Evolutionary conservation across 2,797 vertebrate species (phyloP).

Genomic region (Pangasius mekongensis): DNA sequence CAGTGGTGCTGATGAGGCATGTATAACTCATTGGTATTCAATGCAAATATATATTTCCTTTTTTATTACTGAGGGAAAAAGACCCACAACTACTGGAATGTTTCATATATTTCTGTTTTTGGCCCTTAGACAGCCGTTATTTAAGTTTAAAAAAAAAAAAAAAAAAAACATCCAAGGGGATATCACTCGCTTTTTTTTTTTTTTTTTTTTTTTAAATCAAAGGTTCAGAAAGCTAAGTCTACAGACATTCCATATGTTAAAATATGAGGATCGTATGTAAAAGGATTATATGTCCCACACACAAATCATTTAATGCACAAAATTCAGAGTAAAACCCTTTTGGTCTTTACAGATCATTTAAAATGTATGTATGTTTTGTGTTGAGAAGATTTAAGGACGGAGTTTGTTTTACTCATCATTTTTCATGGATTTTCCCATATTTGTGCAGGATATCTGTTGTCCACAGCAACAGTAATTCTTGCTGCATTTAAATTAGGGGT

Average conservation of each 20-base stretch:
- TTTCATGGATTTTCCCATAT: neutral
- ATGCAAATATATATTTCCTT: neutral
- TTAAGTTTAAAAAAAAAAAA: neutral
- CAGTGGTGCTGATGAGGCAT: neutral
- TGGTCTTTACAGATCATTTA: neutral
- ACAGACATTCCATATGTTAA: neutral
- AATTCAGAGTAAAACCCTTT: neutral
- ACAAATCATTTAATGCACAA: too few species aligned
- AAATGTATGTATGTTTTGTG: neutral
- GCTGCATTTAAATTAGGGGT: neutral
- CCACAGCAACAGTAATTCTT: neutral
- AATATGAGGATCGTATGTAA: neutral
- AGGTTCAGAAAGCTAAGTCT: neutral
- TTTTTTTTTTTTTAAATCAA: neutral
- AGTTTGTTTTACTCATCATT: neutral
- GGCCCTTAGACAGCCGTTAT: neutral
- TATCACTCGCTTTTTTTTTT: neutral
- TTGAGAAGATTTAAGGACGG: neutral
- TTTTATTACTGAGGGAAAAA: neutral
- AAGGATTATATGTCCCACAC: neutral
- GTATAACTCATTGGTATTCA: slow-evolving; percentile 32
- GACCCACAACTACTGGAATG: neutral
- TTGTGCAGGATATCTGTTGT: neutral
- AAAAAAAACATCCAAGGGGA: neutral
- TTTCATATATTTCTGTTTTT: neutral